A percentile compares a stretch with the other conserved stretches of the same genome.
Conservation (phyloP, 2,888 invertebrate genomes). For the Andrena praecox region DNA sequence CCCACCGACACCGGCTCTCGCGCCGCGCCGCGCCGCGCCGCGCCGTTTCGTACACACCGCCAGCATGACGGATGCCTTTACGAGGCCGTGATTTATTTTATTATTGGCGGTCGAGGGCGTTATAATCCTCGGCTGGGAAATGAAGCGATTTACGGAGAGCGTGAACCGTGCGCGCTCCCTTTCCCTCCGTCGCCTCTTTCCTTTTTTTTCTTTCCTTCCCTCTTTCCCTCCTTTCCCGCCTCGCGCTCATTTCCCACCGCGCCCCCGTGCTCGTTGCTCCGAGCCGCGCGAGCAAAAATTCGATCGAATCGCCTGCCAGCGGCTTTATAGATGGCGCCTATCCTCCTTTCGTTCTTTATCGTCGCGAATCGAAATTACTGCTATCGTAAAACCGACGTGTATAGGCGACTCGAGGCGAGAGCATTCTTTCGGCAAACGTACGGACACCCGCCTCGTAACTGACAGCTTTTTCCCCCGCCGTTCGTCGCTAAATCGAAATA, state of each 20-base stretch:
- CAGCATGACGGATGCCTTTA: conserved; percentile 81
- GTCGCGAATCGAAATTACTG: conserved; percentile 71
- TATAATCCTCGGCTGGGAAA: conserved; percentile 74
- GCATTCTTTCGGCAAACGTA: conserved; percentile 43
- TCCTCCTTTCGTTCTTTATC: conserved; percentile 57
- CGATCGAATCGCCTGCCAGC: conserved; percentile 58
- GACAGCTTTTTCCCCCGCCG: conserved; percentile 53
- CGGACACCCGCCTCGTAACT: conserved; percentile 54
- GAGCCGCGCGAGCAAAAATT: conserved; percentile 48
- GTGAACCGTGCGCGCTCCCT: conserved; percentile 8
- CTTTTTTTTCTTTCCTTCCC: neutral
- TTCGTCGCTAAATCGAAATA: conserved; percentile 65
- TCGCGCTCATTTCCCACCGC: neutral
- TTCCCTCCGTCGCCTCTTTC: neutral
- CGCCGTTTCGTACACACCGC: conserved; percentile 55
- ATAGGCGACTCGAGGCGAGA: conserved; percentile 27
- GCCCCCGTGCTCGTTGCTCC: neutral
- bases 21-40: conserved; percentile 1
- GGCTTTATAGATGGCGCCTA: conserved; percentile 66
- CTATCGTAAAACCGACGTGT: conserved; percentile 68
- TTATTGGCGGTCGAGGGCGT: conserved; percentile 75
- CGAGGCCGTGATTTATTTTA: conserved; percentile 83
- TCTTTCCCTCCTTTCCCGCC: neutral
- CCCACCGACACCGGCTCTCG: conserved; percentile 38
- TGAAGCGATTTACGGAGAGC: conserved; percentile 78